Percentiles rank a stretch among this genome's conserved stretches.
Conservation (phyloP, 2,888 invertebrate genomes). For the Ectemnius continuus region DNA sequence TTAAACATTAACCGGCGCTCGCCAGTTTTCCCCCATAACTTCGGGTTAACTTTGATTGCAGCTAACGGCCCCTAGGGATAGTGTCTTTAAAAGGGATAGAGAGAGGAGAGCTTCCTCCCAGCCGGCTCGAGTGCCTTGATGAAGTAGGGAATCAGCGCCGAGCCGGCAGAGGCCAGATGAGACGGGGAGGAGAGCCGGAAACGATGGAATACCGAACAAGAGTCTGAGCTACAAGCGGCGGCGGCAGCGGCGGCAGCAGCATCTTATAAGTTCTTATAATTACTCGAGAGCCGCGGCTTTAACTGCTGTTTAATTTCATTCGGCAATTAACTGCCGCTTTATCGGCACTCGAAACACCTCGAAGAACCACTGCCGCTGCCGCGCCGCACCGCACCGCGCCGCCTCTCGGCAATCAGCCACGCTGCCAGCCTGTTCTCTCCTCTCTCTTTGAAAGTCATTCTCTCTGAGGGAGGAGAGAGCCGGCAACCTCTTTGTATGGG, state of each 20-base stretch:
- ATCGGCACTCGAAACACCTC: conserved; percentile 65
- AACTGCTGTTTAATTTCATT: conserved; percentile 76
- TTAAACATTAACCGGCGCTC: conserved; percentile 76
- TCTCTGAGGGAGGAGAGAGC: no score
- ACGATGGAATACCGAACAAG: conserved; percentile 48
- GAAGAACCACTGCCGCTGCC: no score
- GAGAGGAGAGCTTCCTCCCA: conserved; percentile 38
- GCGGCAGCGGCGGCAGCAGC: conserved; percentile 55
- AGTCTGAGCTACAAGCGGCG: conserved; percentile 50
- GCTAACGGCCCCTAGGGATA: conserved; percentile 73
- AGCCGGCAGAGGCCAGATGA: conserved; percentile 16
- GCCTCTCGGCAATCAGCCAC: conserved; percentile 1
- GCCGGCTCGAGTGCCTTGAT: conserved; percentile 46
- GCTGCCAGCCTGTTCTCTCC: no score
- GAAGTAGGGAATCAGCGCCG: conserved; percentile 42
- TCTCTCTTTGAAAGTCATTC: no score
- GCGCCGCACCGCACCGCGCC: no score
- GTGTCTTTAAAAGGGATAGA: conserved; percentile 65
- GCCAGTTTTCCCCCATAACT: conserved; percentile 73
- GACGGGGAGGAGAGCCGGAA: conserved; percentile 27
- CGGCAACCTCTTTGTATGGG: no score
- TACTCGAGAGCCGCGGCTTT: conserved; percentile 72
- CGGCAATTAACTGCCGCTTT: conserved; percentile 73
- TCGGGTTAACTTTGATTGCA: conserved; percentile 77
- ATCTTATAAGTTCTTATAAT: conserved; percentile 76